Evolutionary conservation across 2,113 vertebrate genomes (phyloP).

Genomic region (Symphodus melops): DNA sequence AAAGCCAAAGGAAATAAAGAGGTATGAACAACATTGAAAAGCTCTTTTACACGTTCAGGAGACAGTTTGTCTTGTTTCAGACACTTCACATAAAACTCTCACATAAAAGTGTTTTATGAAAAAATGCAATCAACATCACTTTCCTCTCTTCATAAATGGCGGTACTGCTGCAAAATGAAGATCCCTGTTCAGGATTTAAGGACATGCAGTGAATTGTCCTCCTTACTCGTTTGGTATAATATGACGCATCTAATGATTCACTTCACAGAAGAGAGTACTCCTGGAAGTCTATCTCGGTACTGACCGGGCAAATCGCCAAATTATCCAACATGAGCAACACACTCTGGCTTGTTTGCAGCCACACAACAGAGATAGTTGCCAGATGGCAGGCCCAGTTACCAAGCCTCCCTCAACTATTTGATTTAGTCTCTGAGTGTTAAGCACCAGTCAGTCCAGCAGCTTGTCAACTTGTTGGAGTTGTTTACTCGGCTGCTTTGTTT

Average conservation of each 20-base stretch:
- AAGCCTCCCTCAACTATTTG: neutral
- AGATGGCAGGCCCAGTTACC: neutral
- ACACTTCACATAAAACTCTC: neutral
- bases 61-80: neutral
- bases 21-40: slow-evolving; percentile 23
- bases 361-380: neutral
- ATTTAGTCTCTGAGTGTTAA: no score
- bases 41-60: neutral
- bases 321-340: slow-evolving; percentile 14
- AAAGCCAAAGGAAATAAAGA: slow-evolving; percentile 58
- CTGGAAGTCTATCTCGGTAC: neutral
- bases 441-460: neutral
- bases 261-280: neutral
- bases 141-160: neutral
- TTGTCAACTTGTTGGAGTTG: neutral
- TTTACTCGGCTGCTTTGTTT: no score
- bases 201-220: neutral
- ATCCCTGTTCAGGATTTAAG: neutral
- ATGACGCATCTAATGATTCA: neutral
- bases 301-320: neutral
- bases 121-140: no score
- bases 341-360: neutral
- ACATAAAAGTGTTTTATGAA: no score
- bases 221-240: neutral
- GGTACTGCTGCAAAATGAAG: neutral